phyloP scores from a whole-genome alignment of 2,888 invertebrate genomes.

The Anarsia innoxiella region DNA sequence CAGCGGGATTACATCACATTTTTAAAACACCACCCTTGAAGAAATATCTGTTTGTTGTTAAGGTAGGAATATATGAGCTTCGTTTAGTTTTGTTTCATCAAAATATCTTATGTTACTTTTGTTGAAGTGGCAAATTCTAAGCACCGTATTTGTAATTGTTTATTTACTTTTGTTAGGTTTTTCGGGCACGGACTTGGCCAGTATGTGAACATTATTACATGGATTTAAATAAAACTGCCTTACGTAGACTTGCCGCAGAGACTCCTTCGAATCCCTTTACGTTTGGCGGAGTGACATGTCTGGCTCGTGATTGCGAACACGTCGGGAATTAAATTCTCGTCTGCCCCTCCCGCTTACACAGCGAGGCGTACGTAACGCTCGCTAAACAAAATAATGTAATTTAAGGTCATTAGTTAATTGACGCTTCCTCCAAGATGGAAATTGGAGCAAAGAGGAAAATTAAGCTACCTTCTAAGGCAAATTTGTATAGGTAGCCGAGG shows the following conservation, averaged over 20 bases:
- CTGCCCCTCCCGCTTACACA: conserved; percentile 10
- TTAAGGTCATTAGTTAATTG: conserved; percentile 16
- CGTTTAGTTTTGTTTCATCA: no score
- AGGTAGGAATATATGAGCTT: no score
- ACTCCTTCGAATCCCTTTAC: conserved; percentile 2
- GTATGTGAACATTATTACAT: no score
- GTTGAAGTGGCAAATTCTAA: no score
- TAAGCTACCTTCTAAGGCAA: neutral
- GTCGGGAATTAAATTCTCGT: conserved; percentile 20
- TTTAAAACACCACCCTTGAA: no score
- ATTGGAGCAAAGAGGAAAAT: neutral
- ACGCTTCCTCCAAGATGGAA: conserved; percentile 1
- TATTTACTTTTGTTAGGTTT: no score
- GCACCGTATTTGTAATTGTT: no score
- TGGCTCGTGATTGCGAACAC: conserved; percentile 18
- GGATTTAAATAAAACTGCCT: no score
- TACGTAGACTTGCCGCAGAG: neutral
- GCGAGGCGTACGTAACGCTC: conserved; percentile 8
- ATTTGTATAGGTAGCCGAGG: neutral
- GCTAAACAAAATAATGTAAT: conserved; percentile 13
- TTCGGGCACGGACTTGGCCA: no score
- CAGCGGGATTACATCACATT: no score
- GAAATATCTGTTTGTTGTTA: no score
- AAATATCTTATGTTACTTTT: no score
- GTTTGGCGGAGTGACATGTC: conserved; percentile 14